These are phyloP conservation scores for Macropodus opercularis DNA, from an alignment of 2,797 vertebrate genomes.

Conservation along the genomic window DNA sequence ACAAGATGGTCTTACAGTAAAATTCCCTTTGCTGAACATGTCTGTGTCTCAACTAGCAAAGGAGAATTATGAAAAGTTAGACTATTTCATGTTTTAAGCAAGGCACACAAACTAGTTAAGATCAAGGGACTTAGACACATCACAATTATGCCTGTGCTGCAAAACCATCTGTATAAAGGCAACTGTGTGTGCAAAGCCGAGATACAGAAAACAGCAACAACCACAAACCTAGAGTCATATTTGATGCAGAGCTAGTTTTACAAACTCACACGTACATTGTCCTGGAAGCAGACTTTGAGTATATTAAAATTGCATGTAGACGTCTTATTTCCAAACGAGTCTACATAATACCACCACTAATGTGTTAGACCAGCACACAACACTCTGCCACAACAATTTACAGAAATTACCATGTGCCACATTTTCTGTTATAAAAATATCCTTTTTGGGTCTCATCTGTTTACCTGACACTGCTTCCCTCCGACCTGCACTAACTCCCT, in stretches of 20 bases:
- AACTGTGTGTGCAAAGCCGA: constrained; percentile 49
- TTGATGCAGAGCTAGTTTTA: constrained; percentile 47
- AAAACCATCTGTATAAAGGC: constrained; percentile 65
- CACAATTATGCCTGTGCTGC: constrained; percentile 46
- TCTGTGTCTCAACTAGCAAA: constrained; percentile 12
- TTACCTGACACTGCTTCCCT: constrained; percentile 18
- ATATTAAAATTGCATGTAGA: constrained; percentile 30
- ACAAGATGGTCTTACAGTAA: constrained; percentile 59
- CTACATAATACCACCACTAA: constrained; percentile 13
- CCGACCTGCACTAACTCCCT: constrained; percentile 17
- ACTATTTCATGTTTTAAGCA: too few species aligned
- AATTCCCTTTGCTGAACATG: constrained; percentile 70
- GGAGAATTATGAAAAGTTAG: neutral
- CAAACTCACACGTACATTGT: constrained; percentile 41
- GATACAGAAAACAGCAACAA: constrained; percentile 42
- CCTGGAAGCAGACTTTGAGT: constrained; percentile 32
- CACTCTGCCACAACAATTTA: constrained; percentile 36
- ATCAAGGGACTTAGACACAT: neutral
- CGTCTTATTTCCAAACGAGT: constrained; percentile 2
- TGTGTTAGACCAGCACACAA: constrained; percentile 12
- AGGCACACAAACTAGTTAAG: constrained; percentile 23
- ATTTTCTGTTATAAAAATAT: constrained; percentile 40
- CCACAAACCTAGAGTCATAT: constrained; percentile 43
- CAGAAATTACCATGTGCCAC: constrained; percentile 29
- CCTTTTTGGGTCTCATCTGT: constrained; percentile 16